phyloP scores from a whole-genome alignment of 2,888 invertebrate species.

The Tridacna crocea region DNA sequence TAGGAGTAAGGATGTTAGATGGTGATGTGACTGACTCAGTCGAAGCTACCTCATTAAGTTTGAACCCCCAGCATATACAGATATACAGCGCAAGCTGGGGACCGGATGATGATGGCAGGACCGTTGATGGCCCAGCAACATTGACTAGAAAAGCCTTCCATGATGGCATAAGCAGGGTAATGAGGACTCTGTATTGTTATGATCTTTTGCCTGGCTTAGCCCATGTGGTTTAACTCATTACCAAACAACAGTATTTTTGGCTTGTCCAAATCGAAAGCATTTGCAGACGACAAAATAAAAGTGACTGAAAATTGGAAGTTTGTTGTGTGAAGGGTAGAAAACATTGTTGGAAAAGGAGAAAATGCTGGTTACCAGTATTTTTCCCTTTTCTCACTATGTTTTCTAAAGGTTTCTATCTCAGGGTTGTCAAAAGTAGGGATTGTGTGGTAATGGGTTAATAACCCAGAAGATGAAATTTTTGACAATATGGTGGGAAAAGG shows the following conservation, averaged over 20 bases:
- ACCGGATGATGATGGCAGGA: constrained; percentile 99
- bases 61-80: constrained; percentile 98
- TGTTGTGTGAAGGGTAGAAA: too few species aligned
- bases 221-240: too few species aligned
- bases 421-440: too few species aligned
- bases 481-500: too few species aligned
- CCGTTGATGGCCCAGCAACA: constrained; percentile 98
- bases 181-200: constrained; percentile 18
- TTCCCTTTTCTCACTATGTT: not conserved
- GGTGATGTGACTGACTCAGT: constrained; percentile 99
- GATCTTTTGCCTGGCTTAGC: too few species aligned
- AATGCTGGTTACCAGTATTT: not conserved
- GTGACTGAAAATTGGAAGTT: too few species aligned
- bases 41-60: constrained; percentile 96
- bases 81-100: constrained; percentile 99
- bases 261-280: too few species aligned
- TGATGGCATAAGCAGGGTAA: constrained; percentile 96
- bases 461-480: too few species aligned
- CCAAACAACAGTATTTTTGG: too few species aligned
- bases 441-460: too few species aligned
- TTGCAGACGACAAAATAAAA: too few species aligned
- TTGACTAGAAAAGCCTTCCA: constrained; percentile 97
- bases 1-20: constrained; percentile 95
- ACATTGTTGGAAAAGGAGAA: not conserved
- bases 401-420: too few species aligned